Base-by-base conservation (phyloP, 1,140 invertebrate species). In the Formica exsecta region DNA sequence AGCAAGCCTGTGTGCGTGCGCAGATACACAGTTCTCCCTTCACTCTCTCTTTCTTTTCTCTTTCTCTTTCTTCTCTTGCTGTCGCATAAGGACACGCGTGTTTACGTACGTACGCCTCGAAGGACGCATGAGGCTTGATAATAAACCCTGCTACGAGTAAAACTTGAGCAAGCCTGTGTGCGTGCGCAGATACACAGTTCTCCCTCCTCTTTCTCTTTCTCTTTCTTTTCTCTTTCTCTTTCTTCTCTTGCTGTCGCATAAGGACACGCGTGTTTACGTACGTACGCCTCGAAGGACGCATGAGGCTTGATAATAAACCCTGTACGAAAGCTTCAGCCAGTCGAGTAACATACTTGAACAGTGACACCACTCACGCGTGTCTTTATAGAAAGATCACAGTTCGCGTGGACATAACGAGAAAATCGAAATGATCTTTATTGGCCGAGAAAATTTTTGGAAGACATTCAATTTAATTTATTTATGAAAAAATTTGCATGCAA, bases 71-170 rank as follows among this genome's bases (percentile, higher is more conserved):
- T 22, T 22, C 11, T 59, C 13, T 32, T n/a, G 32, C 54, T 61
- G 41, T 41, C 38, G 75, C 29, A 11, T 9, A 11, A 25, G 22
- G 57, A 62, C 22, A 32, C 38, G 16, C n/a, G 41, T 66, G 19
- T 65, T 64, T 66, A 66, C 61, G 51, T 7, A 38, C 32, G 32
- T 25, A n/a, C 19, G 32, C 16, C 22, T 22, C 41, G 48, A 74
- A 11, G 6, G 51, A 38, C 73, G 32, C 22, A n/a, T 44, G 13
- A 48, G 59, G 25, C 41, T 48, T 29, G 44, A 77, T 44, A 65
- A 44, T 32, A 51, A 77, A 66, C 41, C 19, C 75, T 48, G 3
- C 32, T 32, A 32, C 3, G 64, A 70, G 86, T 85, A 71, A 85
- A 57, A 41, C 19, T 75, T 16, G 57, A 48, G 16, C 44, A 51